Evolutionary conservation across 2,888 invertebrate species (phyloP), one percentile per base, ranked within the genome.

Genomic region (Scrobipalpa atriplicella): DNA sequence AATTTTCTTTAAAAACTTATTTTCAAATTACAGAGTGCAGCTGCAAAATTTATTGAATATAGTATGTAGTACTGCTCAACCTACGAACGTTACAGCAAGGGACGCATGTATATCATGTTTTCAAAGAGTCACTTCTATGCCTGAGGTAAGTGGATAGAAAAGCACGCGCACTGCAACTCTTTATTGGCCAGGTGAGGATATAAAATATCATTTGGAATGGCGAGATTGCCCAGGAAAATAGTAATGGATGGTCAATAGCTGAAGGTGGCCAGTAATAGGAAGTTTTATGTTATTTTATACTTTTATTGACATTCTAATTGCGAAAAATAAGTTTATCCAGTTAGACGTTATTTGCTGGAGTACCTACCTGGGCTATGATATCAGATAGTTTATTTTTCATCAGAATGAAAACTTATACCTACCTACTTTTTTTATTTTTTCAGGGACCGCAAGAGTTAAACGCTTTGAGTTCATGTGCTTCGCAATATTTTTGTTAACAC

Each of bases 61-160:
- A 68, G 92, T 95, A 69, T 95, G 95, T 79, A 95, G 94, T 74
- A 94, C 94, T 47, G 94, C 95, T n/a, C 95, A 95, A 80, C 93
- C 93, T 16, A 91, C 93, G 1, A 93, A 94, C 72, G 84, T 92
- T 5, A 93, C 93, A 43, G 73, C 85, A 67, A 90, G 94, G 68
- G 95, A 95, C 83, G 93, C 93, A 13, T 95, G 95, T 75, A 94
- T 95, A 69, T 93, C 94, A 21, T 95, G 95, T 76, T 95, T 95
- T 78, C 92, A 93, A 68, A 85, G 93, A 71, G 94, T 94, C 2
- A 94, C 93, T 63, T 83, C 91, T 39, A 85, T 93, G 86, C 78
- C 89, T 13, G 88, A 93, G 84, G 93, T 93, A 71, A 58, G 66
- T 66, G 11, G 10, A 68, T 38, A 16, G 19, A 18, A 9, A 52